Conservation (phyloP, 37 sponge, comb jelly and placozoan species). For the Bolinopsis microptera region DNA sequence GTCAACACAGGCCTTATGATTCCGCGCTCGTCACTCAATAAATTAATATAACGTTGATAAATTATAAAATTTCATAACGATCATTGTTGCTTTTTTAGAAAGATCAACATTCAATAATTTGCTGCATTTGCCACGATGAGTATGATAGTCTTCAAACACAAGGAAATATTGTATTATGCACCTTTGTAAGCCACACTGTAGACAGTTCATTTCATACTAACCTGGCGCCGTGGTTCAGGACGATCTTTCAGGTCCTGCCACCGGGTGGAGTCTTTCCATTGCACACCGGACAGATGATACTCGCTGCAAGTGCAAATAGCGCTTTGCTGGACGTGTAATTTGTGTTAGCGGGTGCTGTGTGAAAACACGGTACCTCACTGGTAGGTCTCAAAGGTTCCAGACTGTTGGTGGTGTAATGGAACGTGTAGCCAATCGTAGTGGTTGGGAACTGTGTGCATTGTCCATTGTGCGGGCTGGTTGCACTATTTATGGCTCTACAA, state of each 20-base stretch:
- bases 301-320: background rate
- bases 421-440: too few species aligned
- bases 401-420: background rate
- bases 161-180: background rate
- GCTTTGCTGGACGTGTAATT: constrained; percentile 36
- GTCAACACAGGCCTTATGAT: too few species aligned
- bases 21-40: too few species aligned
- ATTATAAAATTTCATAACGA: too few species aligned
- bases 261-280: constrained; percentile 58
- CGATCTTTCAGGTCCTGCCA: constrained; percentile 37
- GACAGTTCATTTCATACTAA: background rate
- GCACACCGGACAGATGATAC: constrained; percentile 46
- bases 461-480: too few species aligned
- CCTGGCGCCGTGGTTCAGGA: constrained; percentile 41
- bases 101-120: too few species aligned
- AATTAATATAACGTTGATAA: too few species aligned
- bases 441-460: too few species aligned
- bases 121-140: background rate
- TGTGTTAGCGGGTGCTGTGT: constrained; percentile 58
- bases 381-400: background rate
- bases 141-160: background rate
- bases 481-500: too few species aligned
- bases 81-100: too few species aligned
- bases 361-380: constrained; percentile 18
- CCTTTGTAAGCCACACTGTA: background rate